Conservation (phyloP, 2,888 invertebrate genomes). For the Phengaris alcon region DNA sequence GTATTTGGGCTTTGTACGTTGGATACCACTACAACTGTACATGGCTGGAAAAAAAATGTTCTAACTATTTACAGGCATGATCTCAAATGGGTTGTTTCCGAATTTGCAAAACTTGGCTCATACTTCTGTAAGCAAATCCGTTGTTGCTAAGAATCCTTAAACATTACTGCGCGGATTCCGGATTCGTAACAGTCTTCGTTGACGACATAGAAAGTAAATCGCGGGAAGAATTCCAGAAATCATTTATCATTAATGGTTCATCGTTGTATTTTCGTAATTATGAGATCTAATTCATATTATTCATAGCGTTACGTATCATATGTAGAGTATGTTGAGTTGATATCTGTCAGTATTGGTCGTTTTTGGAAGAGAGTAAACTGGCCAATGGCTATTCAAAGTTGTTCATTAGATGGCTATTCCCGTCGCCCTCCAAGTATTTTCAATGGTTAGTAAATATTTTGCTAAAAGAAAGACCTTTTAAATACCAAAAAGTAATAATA, state of each 20-base stretch:
- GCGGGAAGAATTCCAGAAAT: neutral
- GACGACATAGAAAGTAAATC: neutral
- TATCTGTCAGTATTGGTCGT: too few relatives aligned
- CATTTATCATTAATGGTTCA: neutral
- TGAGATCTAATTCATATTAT: neutral
- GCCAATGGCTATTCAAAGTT: too few relatives aligned
- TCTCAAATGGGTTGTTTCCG: neutral
- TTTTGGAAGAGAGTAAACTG: too few relatives aligned
- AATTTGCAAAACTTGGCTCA: neutral
- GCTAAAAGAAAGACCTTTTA: too few relatives aligned
- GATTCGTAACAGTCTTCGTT: neutral
- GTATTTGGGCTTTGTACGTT: constrained; percentile 59
- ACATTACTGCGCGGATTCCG: neutral
- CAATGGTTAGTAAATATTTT: too few relatives aligned
- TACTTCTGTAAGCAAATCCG: neutral
- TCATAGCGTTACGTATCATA: neutral
- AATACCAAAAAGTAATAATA: neutral
- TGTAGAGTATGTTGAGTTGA: too few relatives aligned
- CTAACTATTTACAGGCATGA: neutral
- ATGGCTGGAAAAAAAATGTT: constrained; percentile 50
- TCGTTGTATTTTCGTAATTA: neutral
- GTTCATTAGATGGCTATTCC: too few relatives aligned
- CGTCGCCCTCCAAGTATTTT: too few relatives aligned
- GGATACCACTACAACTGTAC: constrained; percentile 64
- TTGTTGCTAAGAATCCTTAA: neutral